These are phyloP conservation scores for Champsocephalus esox DNA, from an alignment of 2,797 vertebrate genomes.

Conservation along the genomic window DNA sequence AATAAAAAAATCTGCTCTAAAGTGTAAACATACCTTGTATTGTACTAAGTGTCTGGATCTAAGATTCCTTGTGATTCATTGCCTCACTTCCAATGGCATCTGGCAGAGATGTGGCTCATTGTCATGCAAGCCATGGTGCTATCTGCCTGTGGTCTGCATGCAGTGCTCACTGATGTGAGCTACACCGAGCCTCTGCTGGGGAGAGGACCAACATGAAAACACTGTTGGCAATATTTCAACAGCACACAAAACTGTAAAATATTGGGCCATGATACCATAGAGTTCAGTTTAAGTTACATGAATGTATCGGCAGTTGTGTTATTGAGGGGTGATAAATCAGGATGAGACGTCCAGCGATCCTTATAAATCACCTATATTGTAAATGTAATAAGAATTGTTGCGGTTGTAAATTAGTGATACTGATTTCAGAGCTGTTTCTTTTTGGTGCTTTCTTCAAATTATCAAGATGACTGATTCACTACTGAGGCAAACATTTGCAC, in stretches of 20 bases:
- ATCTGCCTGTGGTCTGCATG: slow-evolving; percentile 71
- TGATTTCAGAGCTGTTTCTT: slow-evolving; percentile 42
- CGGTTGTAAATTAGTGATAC: slow-evolving; percentile 14
- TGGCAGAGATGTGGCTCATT: slow-evolving; percentile 76
- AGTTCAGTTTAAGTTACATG: slow-evolving; percentile 19
- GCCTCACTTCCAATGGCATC: slow-evolving; percentile 66
- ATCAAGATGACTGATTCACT: slow-evolving; percentile 31
- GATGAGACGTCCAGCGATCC: neutral
- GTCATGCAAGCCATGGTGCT: slow-evolving; percentile 74
- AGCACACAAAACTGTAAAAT: slow-evolving; percentile 39
- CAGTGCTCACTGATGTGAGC: slow-evolving; percentile 74
- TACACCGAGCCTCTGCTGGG: slow-evolving; percentile 52
- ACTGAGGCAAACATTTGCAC: slow-evolving; percentile 40
- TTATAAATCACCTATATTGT: slow-evolving; percentile 27
- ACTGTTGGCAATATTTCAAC: slow-evolving; percentile 45
- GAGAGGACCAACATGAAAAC: slow-evolving; percentile 60
- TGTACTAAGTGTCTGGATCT: slow-evolving; percentile 24
- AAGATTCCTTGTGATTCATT: slow-evolving; percentile 59
- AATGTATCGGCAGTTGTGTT: slow-evolving; percentile 20
- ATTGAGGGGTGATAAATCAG: slow-evolving; percentile 17
- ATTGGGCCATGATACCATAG: slow-evolving; percentile 35
- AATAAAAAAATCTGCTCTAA: slow-evolving; percentile 9
- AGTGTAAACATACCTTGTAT: slow-evolving; percentile 23
- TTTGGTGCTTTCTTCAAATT: slow-evolving; percentile 28
- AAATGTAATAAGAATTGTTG: slow-evolving; percentile 22